phyloP scores from a whole-genome alignment of 2,113 vertebrate genomes.

The Gallinago undulata region DNA sequence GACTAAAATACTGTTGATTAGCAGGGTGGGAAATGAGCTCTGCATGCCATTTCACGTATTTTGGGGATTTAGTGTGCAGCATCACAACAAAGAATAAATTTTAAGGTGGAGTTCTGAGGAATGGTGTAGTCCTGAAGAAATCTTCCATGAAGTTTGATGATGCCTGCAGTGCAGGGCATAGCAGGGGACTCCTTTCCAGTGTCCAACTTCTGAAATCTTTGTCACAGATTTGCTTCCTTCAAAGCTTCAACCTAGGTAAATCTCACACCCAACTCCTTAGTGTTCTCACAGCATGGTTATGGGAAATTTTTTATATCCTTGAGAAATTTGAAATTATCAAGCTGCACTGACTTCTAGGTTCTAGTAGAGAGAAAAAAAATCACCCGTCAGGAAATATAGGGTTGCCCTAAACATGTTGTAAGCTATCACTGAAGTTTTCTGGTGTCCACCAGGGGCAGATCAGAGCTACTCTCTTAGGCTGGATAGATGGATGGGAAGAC shows the following conservation, averaged over 20 bases:
- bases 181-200: background rate
- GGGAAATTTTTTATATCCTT: background rate
- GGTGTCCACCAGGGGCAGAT: background rate
- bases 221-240: background rate
- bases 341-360: background rate
- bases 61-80: background rate
- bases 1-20: background rate
- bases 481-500: background rate
- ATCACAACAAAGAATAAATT: background rate
- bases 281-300: fast-evolving
- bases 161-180: no score
- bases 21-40: background rate
- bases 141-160: background rate
- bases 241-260: background rate
- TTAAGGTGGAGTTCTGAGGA: background rate
- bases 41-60: background rate
- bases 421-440: background rate
- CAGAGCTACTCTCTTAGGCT: background rate
- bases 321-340: background rate
- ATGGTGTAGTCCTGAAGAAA: background rate
- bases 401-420: background rate
- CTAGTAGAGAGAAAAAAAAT: no score
- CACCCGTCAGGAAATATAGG: background rate
- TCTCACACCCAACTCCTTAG: background rate
- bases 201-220: background rate